phyloP scores from a whole-genome alignment of 2,888 invertebrate genomes.

The Diplazon laetatorius region DNA sequence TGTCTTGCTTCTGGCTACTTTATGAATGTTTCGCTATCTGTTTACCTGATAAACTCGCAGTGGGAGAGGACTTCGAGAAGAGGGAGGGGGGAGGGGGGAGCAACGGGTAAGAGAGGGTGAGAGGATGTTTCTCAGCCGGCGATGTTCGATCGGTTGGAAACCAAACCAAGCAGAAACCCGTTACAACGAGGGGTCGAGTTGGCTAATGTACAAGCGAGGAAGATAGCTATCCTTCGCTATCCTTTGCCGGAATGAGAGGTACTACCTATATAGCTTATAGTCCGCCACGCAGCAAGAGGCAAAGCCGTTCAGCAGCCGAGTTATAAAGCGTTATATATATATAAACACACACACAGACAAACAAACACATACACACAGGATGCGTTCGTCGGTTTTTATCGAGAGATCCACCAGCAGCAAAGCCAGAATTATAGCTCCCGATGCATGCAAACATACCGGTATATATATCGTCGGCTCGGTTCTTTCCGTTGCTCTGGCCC shows the following conservation, averaged over 20 bases:
- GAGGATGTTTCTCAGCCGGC: conserved; percentile 66
- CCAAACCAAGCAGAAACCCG: conserved; percentile 74
- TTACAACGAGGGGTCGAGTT: conserved; percentile 61
- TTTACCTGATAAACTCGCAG: conserved; percentile 76
- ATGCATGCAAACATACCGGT: conserved; percentile 64
- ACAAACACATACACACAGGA: conserved; percentile 54
- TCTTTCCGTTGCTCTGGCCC: conserved; percentile 47
- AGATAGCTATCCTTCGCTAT: conserved; percentile 52
- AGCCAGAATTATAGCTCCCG: conserved; percentile 63
- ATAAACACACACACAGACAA: no score
- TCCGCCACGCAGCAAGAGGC: conserved; percentile 31
- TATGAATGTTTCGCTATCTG: conserved; percentile 78
- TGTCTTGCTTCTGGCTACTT: conserved; percentile 74
- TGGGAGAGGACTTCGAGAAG: no score
- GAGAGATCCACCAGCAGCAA: conserved; percentile 59
- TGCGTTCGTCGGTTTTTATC: conserved; percentile 63
- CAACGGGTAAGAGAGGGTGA: conserved; percentile 38
- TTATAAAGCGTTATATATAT: conserved; percentile 36
- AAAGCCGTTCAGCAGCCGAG: conserved; percentile 37
- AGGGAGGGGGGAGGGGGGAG: conserved; percentile 8
- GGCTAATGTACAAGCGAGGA: conserved; percentile 72
- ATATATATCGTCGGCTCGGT: conserved; percentile 56
- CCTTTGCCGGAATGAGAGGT: conserved; percentile 38
- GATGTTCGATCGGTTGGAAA: conserved; percentile 79
- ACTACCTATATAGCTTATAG: conserved; percentile 15